phyloP scores from a whole-genome alignment of 1,140 invertebrate species.

The Zaprionus vittiger region DNA sequence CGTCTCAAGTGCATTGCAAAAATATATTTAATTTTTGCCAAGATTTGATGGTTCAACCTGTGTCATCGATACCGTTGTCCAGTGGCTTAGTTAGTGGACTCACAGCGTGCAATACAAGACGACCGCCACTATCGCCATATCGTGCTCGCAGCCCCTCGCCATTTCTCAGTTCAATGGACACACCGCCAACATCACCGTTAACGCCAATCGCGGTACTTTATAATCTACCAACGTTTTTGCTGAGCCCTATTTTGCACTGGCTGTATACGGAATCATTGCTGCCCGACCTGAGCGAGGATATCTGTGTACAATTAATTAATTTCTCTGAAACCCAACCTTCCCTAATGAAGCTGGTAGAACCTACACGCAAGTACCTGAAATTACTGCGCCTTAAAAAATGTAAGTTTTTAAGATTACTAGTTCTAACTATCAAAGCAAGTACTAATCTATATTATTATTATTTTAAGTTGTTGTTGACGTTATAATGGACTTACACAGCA shows the following conservation, averaged over 20 bases:
- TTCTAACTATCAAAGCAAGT: not conserved
- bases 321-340: constrained; percentile 85
- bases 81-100: constrained; percentile 21
- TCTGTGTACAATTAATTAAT: constrained; percentile 86
- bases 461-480: constrained; percentile 87
- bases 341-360: constrained; percentile 85
- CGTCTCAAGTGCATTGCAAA: constrained; percentile 59
- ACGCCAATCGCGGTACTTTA: constrained; percentile 75
- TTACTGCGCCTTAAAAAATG: constrained; percentile 88
- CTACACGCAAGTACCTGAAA: constrained; percentile 87
- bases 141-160: constrained; percentile 74
- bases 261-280: constrained; percentile 88
- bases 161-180: constrained; percentile 74
- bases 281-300: constrained; percentile 86
- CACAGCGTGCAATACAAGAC: constrained; percentile 54
- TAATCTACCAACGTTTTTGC: constrained; percentile 86
- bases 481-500: constrained; percentile 87
- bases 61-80: constrained; percentile 27
- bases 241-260: constrained; percentile 87
- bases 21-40: constrained; percentile 82
- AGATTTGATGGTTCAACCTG: constrained; percentile 67
- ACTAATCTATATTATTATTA: not conserved
- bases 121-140: constrained; percentile 76
- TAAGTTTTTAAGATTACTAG: constrained; percentile 79
- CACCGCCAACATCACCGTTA: constrained; percentile 78